Conservation (phyloP, 2,113 vertebrate genomes). For the Sinocyclocheilus anophthalmus region DNA sequence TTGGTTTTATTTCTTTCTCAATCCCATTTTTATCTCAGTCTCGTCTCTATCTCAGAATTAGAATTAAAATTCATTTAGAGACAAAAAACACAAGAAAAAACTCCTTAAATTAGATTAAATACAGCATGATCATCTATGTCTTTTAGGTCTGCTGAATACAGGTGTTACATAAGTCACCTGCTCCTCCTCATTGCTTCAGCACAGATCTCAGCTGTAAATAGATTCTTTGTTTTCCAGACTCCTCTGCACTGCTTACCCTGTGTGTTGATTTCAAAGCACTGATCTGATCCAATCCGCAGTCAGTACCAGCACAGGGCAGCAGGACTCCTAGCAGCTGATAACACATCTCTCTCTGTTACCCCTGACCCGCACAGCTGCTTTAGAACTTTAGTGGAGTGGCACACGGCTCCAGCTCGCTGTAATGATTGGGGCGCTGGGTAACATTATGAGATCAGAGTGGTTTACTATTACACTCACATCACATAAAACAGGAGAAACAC, state of each 20-base stretch:
- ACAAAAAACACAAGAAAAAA: background rate
- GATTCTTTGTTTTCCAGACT: background rate
- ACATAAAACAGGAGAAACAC: constrained; percentile 68
- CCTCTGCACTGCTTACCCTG: background rate
- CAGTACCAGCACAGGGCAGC: constrained; percentile 50
- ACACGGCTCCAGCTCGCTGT: constrained; percentile 61
- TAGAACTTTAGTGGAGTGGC: constrained; percentile 63
- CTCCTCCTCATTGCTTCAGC: background rate
- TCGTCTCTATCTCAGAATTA: too few relatives aligned
- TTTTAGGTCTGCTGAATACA: background rate
- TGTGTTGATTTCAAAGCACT: background rate
- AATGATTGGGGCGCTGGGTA: constrained; percentile 67
- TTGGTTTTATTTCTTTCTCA: background rate
- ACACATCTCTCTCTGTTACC: constrained; percentile 65
- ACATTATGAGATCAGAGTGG: constrained; percentile 71
- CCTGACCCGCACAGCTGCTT: constrained; percentile 66
- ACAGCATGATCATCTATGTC: background rate
- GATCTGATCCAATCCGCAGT: constrained; percentile 20
- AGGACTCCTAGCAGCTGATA: constrained; percentile 65
- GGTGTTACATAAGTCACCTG: constrained; percentile 45
- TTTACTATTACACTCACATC: constrained; percentile 66
- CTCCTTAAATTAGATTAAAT: background rate
- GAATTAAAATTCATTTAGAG: background rate
- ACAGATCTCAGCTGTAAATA: background rate
- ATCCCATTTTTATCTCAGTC: background rate